These are phyloP conservation scores for Zaprionus obscuricornis DNA, from an alignment of 2,888 invertebrate species.

Conservation along the genomic window DNA sequence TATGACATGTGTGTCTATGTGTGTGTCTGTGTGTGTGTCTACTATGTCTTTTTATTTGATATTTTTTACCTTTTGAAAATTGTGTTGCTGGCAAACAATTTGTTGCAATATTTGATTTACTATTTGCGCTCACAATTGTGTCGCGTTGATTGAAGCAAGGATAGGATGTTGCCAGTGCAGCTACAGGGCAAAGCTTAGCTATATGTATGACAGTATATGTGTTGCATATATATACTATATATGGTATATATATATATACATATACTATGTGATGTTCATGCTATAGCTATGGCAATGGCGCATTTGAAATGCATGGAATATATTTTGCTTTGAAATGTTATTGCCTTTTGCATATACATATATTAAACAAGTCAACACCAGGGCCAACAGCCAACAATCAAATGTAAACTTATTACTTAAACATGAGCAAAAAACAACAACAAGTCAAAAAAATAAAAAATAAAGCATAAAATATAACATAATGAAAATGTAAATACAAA, in stretches of 20 bases:
- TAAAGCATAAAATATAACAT: slow-evolving; percentile 29
- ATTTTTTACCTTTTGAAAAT: slow-evolving; percentile 11
- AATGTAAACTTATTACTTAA: slow-evolving; percentile 39
- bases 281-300: slow-evolving; percentile 1
- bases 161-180: slow-evolving; percentile 19
- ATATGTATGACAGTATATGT: no score
- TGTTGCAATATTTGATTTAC: slow-evolving; percentile 66
- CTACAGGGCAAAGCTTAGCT: no score
- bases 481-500: slow-evolving; percentile 50
- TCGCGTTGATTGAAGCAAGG: slow-evolving; percentile 52
- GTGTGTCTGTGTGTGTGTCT: no score
- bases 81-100: slow-evolving; percentile 46
- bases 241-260: slow-evolving; percentile 6
- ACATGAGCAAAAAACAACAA: slow-evolving; percentile 42
- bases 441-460: slow-evolving; percentile 14
- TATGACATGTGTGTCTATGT: no score
- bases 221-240: slow-evolving; percentile 9
- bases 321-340: slow-evolving; percentile 51
- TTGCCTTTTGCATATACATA: slow-evolving; percentile 50
- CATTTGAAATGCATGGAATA: slow-evolving; percentile 72
- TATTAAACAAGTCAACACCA: slow-evolving; percentile 38
- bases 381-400: background rate
- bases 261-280: no score
- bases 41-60: slow-evolving; percentile 6
- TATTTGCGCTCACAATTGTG: slow-evolving; percentile 61